Conservation (phyloP, 2,888 invertebrate species). For the Cotesia congregata region DNA sequence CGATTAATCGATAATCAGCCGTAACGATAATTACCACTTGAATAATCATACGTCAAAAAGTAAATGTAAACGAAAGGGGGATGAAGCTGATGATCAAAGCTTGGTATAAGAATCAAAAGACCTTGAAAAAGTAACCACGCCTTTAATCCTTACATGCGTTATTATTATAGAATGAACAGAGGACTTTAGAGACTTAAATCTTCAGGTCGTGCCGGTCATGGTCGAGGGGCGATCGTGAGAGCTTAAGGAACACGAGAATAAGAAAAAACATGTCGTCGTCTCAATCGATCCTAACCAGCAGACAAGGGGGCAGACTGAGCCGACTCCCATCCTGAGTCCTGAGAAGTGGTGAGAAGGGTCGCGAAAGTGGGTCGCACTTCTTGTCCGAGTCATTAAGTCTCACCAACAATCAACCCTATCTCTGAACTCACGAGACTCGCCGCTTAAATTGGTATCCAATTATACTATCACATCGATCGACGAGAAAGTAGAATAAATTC, state of each 20-base stretch:
- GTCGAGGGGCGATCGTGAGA: not conserved
- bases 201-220: not conserved
- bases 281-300: not conserved
- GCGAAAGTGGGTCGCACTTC: constrained; percentile 22
- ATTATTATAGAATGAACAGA: not conserved
- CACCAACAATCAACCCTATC: constrained; percentile 16
- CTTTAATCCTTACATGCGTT: not conserved
- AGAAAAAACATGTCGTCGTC: not conserved
- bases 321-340: not conserved
- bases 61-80: not conserved
- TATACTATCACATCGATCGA: constrained; percentile 16
- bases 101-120: not conserved
- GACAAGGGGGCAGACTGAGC: not conserved
- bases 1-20: no score
- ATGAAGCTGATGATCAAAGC: not conserved
- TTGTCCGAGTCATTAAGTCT: constrained; percentile 18
- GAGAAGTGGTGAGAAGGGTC: constrained; percentile 12
- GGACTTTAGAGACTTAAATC: not conserved
- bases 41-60: not conserved
- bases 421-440: constrained; percentile 18
- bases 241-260: not conserved
- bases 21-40: not conserved
- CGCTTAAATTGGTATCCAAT: constrained; percentile 21
- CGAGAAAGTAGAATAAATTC: constrained; percentile 20
- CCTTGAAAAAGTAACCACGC: not conserved